These are phyloP conservation scores for Gisinianus flammeolus DNA, from an alignment of 2,888 invertebrate genomes.

Conservation along the genomic window DNA sequence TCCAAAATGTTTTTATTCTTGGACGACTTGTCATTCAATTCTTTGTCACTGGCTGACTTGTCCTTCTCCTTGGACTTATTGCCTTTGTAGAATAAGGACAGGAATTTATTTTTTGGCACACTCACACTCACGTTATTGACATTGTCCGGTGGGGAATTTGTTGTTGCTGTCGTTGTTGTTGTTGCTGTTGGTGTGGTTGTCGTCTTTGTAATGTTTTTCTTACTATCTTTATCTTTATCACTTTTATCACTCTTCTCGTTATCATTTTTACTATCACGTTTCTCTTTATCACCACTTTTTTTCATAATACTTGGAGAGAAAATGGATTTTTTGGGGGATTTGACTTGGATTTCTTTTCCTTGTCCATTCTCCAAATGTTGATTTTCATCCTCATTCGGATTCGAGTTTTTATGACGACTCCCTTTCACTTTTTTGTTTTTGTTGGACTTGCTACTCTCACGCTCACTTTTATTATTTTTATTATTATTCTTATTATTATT, in stretches of 20 bases:
- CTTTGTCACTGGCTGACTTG: neutral
- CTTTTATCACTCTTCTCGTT: neutral
- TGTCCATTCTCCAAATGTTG: neutral
- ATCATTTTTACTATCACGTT: neutral
- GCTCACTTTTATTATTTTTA: neutral
- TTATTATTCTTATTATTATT: neutral
- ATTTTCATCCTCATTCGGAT: neutral
- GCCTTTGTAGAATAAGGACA: constrained; percentile 16
- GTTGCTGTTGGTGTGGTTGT: neutral
- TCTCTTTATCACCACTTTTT: constrained; percentile 1
- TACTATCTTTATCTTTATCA: neutral
- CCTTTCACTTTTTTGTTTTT: neutral
- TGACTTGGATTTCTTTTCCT: neutral
- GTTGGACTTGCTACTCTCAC: neutral
- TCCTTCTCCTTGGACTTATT: neutral
- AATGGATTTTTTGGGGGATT: constrained; percentile 9
- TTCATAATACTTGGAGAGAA: constrained; percentile 36
- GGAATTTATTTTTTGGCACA: constrained; percentile 35
- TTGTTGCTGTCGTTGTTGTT: neutral
- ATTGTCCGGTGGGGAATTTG: constrained; percentile 10
- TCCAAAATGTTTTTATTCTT: constrained; percentile 2
- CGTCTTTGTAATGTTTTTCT: neutral
- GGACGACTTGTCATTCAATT: neutral
- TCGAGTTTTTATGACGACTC: no score
- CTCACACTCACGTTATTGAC: no score